Base-by-base conservation (phyloP, 2,888 invertebrate species). In the Spatulosminthurus flaviceps region DNA sequence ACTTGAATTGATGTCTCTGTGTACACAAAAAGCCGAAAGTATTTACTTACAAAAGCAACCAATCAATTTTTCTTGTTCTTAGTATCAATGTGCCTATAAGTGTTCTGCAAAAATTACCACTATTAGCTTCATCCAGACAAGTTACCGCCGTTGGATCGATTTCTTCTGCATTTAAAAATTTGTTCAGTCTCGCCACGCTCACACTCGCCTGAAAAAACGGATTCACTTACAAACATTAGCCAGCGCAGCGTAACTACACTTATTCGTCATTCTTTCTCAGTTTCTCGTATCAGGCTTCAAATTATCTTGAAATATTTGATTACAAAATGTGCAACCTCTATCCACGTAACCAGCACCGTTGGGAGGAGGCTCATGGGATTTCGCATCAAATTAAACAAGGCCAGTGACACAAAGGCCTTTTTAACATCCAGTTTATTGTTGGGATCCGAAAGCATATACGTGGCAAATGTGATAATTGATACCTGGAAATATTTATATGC, bases 311-410 rank as follows among this genome's bases (percentile, higher is more conserved):
- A 19, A 60, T 60, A 21, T 4, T 21, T 21, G 4, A 9, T 60
- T 13, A 21, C n/a, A n/a, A n/a, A n/a, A n/a, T n/a, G n/a, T n/a
- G 22, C 7, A 61, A 61, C 95, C 93, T 95, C 94, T 87, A 95
- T 94, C 88, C 94, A 90, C 90, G 93, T 94, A 87, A 94, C 93
- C 4, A 80, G 26, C 16, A 79, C 24, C 51, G 51, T 42, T 7
- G 80, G 78, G 16, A 90, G 86, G 85, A 90, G 87, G 79, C 88
- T 88, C 87, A 91, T 88, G 0, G 91, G 91, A 81, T 89, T 88
- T 26, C 90, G 86, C 28, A 91, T 87, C 67, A 91, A 89, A 86
- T 91, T 90, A 86, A 91, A 90, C 42, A 91, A 87, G 0, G 90
- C 88, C 51, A 91, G 86, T 0, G 91, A 89, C 0, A 91, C 90